Percentiles rank a stretch among this genome's conserved stretches.
Conservation (phyloP, 2,888 invertebrate species). For the Ligdia adustata region DNA sequence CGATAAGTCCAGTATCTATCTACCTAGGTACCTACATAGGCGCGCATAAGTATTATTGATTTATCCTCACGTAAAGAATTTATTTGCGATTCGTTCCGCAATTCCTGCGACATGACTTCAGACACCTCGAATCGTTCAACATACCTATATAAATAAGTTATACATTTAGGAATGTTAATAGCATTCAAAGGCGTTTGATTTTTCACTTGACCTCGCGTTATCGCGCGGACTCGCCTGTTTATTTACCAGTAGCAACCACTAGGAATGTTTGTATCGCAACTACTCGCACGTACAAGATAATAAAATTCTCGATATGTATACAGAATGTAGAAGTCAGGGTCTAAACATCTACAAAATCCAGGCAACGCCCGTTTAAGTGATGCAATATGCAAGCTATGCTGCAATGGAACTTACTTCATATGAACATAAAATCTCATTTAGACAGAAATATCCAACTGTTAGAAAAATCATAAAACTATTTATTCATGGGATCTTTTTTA, state of each 20-base stretch:
- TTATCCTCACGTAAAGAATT: slow-evolving; percentile 28
- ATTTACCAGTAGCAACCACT: too few species aligned
- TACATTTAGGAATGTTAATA: slow-evolving; percentile 67
- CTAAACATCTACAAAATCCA: slow-evolving; percentile 51
- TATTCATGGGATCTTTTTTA: too few species aligned
- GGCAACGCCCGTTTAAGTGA: slow-evolving; percentile 50
- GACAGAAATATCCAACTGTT: neutral
- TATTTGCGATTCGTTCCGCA: slow-evolving; percentile 51
- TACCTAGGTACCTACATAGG: too few species aligned
- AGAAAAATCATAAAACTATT: neutral
- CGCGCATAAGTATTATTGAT: slow-evolving; percentile 13
- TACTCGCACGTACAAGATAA: slow-evolving; percentile 48
- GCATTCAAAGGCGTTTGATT: slow-evolving; percentile 56
- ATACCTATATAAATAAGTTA: slow-evolving; percentile 60
- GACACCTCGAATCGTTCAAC: slow-evolving; percentile 42
- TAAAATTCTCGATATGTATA: slow-evolving; percentile 58
- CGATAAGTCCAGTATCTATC: slow-evolving; percentile 7
- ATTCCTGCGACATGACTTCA: slow-evolving; percentile 52
- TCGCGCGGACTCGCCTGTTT: slow-evolving; percentile 51
- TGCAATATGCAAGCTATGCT: slow-evolving; percentile 43
- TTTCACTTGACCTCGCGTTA: slow-evolving; percentile 57
- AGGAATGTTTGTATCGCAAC: slow-evolving; percentile 44
- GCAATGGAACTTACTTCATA: slow-evolving; percentile 34
- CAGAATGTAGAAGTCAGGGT: slow-evolving; percentile 41
- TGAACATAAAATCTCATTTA: slow-evolving; percentile 20